phyloP scores from a whole-genome alignment of 2,888 invertebrate genomes.

The Petrolisthes manimaculis region DNA sequence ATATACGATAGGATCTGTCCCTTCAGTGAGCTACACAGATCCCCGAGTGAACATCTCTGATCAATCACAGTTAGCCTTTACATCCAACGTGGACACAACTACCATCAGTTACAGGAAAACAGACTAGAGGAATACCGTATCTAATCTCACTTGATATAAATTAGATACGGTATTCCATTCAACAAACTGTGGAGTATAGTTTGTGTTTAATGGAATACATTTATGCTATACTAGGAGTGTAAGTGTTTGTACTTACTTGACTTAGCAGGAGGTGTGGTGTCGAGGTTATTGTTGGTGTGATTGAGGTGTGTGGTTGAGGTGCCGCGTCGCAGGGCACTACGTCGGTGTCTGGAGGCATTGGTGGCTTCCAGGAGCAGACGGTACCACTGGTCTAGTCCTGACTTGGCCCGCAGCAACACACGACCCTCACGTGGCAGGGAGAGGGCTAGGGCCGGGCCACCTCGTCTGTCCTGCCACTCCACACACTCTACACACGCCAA shows the following conservation, averaged over 20 bases:
- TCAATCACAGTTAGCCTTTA: too few relatives aligned
- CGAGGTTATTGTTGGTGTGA: slow-evolving; percentile 49
- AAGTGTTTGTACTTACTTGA: slow-evolving; percentile 34
- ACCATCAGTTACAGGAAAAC: too few relatives aligned
- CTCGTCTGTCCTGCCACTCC: slow-evolving; percentile 68
- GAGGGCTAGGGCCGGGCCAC: slow-evolving; percentile 67
- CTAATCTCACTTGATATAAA: too few relatives aligned
- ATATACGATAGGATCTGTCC: too few relatives aligned
- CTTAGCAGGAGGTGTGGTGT: slow-evolving; percentile 51
- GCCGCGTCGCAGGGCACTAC: slow-evolving; percentile 60
- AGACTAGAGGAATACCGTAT: too few relatives aligned
- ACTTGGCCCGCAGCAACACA: slow-evolving; percentile 64
- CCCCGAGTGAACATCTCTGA: too few relatives aligned
- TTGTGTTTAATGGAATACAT: not conserved
- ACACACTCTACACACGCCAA: slow-evolving; percentile 68
- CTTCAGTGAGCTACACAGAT: too few relatives aligned
- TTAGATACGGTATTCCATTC: not conserved
- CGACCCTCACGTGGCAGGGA: slow-evolving; percentile 66
- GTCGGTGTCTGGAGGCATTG: slow-evolving; percentile 55
- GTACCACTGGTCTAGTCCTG: slow-evolving; percentile 61
- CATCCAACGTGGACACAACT: too few relatives aligned
- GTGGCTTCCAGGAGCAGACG: slow-evolving; percentile 61
- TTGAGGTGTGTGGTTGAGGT: slow-evolving; percentile 63
- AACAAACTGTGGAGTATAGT: not conserved
- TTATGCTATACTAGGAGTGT: not conserved